Evolutionary conservation across 2,888 invertebrate genomes (phyloP), one percentile per base, ranked within the genome.

Genomic region (Synergus japonicus): DNA sequence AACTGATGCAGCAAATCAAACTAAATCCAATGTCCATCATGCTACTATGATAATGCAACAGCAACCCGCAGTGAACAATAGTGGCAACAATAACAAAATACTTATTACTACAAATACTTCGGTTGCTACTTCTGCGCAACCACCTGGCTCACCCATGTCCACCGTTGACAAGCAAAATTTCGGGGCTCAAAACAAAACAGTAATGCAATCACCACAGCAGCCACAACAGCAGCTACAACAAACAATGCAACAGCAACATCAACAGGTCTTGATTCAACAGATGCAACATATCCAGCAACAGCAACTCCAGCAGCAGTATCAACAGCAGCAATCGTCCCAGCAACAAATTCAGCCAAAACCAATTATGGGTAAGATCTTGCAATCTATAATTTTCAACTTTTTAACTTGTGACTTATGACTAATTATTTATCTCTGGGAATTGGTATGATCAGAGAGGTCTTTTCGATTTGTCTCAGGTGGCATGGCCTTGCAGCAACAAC

Each of bases 1-100:
- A 95, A 91, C 95, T 94, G 83, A 78, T 63, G 76, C 81, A 13
- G 76, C 82, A 60, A 96, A 96, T 91, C 96, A 96, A 89, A 96
- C 96, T 82, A 88, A 88, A 86, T 86, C 88, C 82, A 87, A 87
- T 85, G 87, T 86, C 77, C 88, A 89, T 86, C 89, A 88, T 83
- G 86, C 89, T 76, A 87, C 89, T 82, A 88, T 89, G 89, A 88
- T 89, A 85, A 89, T 89, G 89, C 89, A 89, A 85, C 89, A 85
- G 78, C 89, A 89, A 78, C 76, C 86, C 79, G 82, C 84, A 83
- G 88, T 84, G 83, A 85, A 81, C 85, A 88, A 84, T 85, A 86
- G 77, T 84, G 83, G 83, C 86, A 85, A 83, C 85, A 85, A 85
- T 86, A 86, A 82, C 88, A 88, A 86, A 85, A 86, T 87, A 83